Evolutionary conservation across 2,888 invertebrate species (phyloP).

Genomic region (Tetanocera ferruginea): DNA sequence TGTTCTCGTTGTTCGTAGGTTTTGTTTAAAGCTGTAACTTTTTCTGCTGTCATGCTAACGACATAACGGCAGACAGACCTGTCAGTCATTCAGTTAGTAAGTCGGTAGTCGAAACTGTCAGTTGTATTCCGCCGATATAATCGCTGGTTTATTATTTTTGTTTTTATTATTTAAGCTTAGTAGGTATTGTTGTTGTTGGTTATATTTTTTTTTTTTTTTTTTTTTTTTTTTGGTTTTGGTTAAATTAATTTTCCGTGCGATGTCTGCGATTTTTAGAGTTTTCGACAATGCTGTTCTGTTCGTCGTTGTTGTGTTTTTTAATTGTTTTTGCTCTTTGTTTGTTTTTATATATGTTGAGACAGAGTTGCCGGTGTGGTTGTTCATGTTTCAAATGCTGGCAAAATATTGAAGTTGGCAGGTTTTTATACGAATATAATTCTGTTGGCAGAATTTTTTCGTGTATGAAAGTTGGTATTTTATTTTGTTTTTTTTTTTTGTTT

Average conservation of each 20-base stretch:
- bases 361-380: neutral
- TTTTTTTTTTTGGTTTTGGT: constrained; percentile 1
- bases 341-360: neutral
- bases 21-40: no score
- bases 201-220: neutral
- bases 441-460: neutral
- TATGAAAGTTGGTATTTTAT: neutral
- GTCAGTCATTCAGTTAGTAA: no score
- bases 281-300: neutral
- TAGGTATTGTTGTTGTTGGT: neutral
- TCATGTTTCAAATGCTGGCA: neutral
- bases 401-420: neutral
- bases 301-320: neutral
- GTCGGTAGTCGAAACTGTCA: no score
- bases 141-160: no score
- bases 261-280: constrained; percentile 5
- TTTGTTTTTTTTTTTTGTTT: neutral
- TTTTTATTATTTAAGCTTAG: neutral
- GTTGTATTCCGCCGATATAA: no score
- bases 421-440: neutral
- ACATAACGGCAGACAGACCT: no score
- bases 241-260: constrained; percentile 14
- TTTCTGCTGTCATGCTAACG: no score
- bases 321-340: neutral
- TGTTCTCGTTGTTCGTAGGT: no score